Percentiles rank a stretch among this genome's conserved stretches.
Conservation (phyloP, 2,113 vertebrate species). For the Chionis minor region DNA sequence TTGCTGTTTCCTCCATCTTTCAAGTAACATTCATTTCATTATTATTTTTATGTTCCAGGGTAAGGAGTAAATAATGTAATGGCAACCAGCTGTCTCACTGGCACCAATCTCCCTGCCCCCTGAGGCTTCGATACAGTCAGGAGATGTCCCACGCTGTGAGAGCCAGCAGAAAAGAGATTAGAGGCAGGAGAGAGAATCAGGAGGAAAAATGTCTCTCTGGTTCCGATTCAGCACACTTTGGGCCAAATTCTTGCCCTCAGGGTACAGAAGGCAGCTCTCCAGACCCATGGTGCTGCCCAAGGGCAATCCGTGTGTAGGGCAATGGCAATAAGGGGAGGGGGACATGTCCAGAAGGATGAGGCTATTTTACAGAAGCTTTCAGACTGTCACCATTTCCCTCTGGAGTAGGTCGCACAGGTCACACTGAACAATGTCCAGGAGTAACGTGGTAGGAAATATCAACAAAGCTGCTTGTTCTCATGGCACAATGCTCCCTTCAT, state of each 20-base stretch:
- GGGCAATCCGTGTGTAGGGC: background rate
- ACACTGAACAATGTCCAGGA: fast-evolving
- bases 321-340: background rate
- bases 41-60: slow-evolving; percentile 40
- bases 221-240: background rate
- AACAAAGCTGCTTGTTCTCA: background rate
- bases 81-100: slow-evolving; percentile 36
- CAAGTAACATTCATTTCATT: slow-evolving; percentile 20
- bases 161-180: background rate
- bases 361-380: background rate
- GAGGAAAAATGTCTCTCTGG: background rate
- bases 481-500: background rate
- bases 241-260: background rate
- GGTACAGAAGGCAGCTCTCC: background rate
- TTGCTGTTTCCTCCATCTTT: slow-evolving; percentile 14
- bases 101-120: slow-evolving; percentile 2
- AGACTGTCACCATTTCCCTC: fast-evolving
- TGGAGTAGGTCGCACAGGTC: background rate
- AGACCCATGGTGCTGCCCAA: background rate
- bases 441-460: background rate
- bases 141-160: background rate
- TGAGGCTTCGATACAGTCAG: background rate
- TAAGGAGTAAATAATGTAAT: slow-evolving; percentile 56
- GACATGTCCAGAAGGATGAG: background rate
- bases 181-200: background rate